A percentile compares a stretch with the other conserved stretches of the same genome.
Conservation (phyloP, 2,797 vertebrate genomes). For the Hemibagrus guttatus region DNA sequence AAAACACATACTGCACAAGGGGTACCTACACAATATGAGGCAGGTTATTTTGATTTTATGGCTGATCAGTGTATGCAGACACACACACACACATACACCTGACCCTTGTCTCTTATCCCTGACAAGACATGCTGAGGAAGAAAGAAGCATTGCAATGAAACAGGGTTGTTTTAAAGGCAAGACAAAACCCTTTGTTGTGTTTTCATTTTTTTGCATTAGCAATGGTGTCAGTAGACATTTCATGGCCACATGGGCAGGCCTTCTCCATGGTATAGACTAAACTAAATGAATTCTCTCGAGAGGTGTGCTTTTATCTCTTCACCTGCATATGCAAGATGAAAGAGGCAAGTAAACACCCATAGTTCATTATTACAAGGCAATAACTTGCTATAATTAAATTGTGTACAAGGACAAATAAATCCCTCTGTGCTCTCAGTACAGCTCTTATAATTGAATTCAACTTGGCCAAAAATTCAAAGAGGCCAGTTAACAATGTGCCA, state of each 20-base stretch:
- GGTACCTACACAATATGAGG: too few relatives aligned
- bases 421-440: not conserved
- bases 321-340: not conserved
- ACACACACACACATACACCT: not conserved
- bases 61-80: too few relatives aligned
- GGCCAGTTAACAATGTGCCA: slow-evolving; percentile 19
- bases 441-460: slow-evolving; percentile 40
- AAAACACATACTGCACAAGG: too few relatives aligned
- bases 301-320: not conserved
- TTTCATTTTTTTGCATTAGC: slow-evolving; percentile 46
- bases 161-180: slow-evolving; percentile 50
- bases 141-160: slow-evolving; percentile 65
- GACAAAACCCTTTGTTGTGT: slow-evolving; percentile 47
- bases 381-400: slow-evolving; percentile 25
- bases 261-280: not conserved
- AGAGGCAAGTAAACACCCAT: not conserved
- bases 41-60: too few relatives aligned
- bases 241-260: not conserved
- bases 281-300: slow-evolving; percentile 7
- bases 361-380: slow-evolving; percentile 17
- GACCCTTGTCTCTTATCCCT: not conserved
- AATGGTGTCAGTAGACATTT: slow-evolving; percentile 39
- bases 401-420: not conserved
- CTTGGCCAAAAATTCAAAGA: slow-evolving; percentile 20
- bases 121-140: slow-evolving; percentile 5